A percentile compares a stretch with the other conserved stretches of the same genome.
These are phyloP conservation scores for Drosophila nannoptera DNA, from an alignment of 1,140 invertebrate genomes.

Conservation along the genomic window DNA sequence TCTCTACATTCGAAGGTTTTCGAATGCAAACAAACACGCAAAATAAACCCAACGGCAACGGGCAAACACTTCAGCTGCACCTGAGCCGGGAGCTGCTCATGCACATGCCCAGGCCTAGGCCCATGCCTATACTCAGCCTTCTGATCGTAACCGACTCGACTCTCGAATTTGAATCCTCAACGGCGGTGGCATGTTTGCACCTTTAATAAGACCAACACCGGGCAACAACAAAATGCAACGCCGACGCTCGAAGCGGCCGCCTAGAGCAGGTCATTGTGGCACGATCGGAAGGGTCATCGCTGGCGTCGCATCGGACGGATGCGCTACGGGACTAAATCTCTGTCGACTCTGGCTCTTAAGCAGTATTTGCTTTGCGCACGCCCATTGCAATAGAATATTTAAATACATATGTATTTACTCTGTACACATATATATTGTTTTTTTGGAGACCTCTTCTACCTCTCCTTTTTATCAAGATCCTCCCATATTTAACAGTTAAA, in stretches of 20 bases:
- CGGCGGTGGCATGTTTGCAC: conserved; percentile 77
- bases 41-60: conserved; percentile 59
- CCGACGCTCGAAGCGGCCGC: conserved; percentile 46
- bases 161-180: conserved; percentile 49
- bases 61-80: conserved; percentile 59
- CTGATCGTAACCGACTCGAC: conserved; percentile 67
- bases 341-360: conserved; percentile 20
- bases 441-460: conserved; percentile 6
- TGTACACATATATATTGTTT: conserved; percentile 19
- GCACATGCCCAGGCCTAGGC: neutral
- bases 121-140: conserved; percentile 18
- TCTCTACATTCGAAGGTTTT: conserved; percentile 55
- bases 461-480: conserved; percentile 37
- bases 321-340: conserved; percentile 5
- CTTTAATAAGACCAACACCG: conserved; percentile 75
- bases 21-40: conserved; percentile 60
- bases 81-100: conserved; percentile 32
- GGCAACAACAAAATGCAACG: conserved; percentile 39
- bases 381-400: conserved; percentile 40
- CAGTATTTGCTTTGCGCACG: conserved; percentile 35
- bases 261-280: conserved; percentile 25
- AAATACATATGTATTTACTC: conserved; percentile 28
- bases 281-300: conserved; percentile 31
- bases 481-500: conserved; percentile 35
- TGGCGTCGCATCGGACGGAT: neutral